Percentiles rank a stretch among this genome's conserved stretches.
Conservation (phyloP, 2,797 vertebrate species). For the Poeciliopsis infans region DNA sequence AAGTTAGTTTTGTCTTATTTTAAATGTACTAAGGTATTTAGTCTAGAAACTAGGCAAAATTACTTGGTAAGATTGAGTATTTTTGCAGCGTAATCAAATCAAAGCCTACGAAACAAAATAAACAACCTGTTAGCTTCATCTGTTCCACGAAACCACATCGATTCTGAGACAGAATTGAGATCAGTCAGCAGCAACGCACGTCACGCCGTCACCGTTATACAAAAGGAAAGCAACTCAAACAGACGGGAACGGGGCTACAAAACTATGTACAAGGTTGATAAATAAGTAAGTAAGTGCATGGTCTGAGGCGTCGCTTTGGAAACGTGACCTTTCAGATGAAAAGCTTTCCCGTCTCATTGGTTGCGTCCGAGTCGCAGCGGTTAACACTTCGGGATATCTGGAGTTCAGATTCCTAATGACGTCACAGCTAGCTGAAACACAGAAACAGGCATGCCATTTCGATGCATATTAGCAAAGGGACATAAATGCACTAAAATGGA, state of each 20-base stretch:
- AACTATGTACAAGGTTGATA: conserved; percentile 86
- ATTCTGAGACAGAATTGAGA: conserved; percentile 68
- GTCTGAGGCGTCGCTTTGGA: conserved; percentile 83
- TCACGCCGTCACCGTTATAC: conserved; percentile 72
- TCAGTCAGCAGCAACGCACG: conserved; percentile 67
- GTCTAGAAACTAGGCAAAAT: too few relatives aligned
- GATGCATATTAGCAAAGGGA: conserved; percentile 82
- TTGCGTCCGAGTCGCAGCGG: conserved; percentile 65
- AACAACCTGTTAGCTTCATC: not conserved
- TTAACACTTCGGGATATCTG: conserved; percentile 76
- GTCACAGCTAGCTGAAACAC: conserved; percentile 82
- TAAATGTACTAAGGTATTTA: too few relatives aligned
- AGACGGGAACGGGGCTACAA: conserved; percentile 73
- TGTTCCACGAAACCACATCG: conserved; percentile 1
- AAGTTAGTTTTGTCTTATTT: too few relatives aligned
- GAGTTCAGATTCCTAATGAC: conserved; percentile 77
- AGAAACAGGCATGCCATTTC: conserved; percentile 84
- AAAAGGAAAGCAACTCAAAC: conserved; percentile 53
- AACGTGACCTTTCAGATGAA: conserved; percentile 72
- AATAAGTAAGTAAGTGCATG: conserved; percentile 85
- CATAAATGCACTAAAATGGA: conserved; percentile 81
- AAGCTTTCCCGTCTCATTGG: conserved; percentile 72
- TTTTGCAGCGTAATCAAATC: not conserved
- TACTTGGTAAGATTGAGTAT: too few relatives aligned
- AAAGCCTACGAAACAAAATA: conserved; percentile 28